phyloP scores from a whole-genome alignment of 2,113 vertebrate species.

The Nothoprocta perdicaria region DNA sequence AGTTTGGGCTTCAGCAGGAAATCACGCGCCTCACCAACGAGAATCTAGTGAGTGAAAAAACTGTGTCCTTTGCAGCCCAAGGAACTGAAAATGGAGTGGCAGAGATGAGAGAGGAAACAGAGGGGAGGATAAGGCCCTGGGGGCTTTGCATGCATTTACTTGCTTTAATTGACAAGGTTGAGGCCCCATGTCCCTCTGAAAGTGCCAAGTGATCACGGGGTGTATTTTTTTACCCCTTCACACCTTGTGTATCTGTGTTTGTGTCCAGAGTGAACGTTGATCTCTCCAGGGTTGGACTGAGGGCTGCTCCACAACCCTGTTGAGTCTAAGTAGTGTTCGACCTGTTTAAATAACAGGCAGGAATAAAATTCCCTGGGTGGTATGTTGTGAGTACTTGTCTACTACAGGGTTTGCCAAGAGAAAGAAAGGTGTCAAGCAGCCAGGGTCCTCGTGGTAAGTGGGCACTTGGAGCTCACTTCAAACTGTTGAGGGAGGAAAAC shows the following conservation, averaged over 20 bases:
- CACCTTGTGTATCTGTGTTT: not conserved
- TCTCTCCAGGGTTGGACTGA: not conserved
- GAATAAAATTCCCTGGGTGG: not conserved
- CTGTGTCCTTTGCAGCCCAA: not conserved
- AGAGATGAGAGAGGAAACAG: not conserved
- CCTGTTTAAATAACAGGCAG: not conserved
- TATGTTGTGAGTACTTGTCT: not conserved
- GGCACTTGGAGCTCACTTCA: not conserved
- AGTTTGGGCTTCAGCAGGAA: constrained; percentile 91
- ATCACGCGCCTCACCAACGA: constrained; percentile 92
- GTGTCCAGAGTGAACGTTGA: not conserved
- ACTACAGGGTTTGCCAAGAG: not conserved
- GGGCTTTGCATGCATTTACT: not conserved
- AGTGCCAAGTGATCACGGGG: not conserved
- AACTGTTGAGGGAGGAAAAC: not conserved
- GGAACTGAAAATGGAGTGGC: not conserved
- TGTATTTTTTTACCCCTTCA: not conserved
- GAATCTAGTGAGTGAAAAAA: constrained; percentile 87
- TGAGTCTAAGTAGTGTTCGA: not conserved
- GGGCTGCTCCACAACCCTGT: not conserved
- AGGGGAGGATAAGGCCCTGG: not conserved
- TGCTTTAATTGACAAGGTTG: not conserved
- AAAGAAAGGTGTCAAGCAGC: not conserved
- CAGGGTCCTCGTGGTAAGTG: not conserved
- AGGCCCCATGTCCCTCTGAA: not conserved